phyloP scores from a whole-genome alignment of 2,797 vertebrate genomes.

The Xenopus petersii region DNA sequence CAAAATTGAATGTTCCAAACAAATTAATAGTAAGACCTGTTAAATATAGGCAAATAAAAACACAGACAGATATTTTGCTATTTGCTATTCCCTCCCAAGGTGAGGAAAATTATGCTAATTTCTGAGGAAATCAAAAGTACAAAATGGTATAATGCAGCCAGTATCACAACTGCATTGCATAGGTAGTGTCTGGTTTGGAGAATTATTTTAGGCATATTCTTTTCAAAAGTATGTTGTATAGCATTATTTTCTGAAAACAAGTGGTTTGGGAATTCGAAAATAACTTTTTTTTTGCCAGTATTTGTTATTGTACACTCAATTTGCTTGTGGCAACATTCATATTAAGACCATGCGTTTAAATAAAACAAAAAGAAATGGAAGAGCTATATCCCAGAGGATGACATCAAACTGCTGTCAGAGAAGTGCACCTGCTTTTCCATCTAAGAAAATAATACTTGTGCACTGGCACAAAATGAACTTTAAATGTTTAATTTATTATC shows the following conservation, averaged over 20 bases:
- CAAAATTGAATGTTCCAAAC: no score
- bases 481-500: slow-evolving; percentile 45
- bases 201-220: slow-evolving; percentile 15
- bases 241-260: slow-evolving; percentile 1
- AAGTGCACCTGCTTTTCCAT: slow-evolving; percentile 39
- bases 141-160: no score
- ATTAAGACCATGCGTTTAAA: slow-evolving; percentile 43
- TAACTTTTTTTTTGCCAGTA: slow-evolving; percentile 18
- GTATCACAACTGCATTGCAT: no score
- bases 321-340: slow-evolving; percentile 45
- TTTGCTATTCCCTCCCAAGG: no score
- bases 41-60: no score
- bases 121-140: no score
- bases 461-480: slow-evolving; percentile 42
- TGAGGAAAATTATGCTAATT: no score
- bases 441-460: slow-evolving; percentile 32
- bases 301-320: slow-evolving; percentile 25
- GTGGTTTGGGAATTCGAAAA: slow-evolving; percentile 5
- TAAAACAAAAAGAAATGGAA: slow-evolving; percentile 33
- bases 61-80: no score
- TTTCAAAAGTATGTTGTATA: background rate
- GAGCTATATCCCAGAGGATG: slow-evolving; percentile 34
- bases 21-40: no score
- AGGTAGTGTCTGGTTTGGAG: slow-evolving; percentile 11
- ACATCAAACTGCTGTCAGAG: slow-evolving; percentile 31